phyloP scores from a whole-genome alignment of 2,888 invertebrate species.

The Trichogramma dendrolimi region DNA sequence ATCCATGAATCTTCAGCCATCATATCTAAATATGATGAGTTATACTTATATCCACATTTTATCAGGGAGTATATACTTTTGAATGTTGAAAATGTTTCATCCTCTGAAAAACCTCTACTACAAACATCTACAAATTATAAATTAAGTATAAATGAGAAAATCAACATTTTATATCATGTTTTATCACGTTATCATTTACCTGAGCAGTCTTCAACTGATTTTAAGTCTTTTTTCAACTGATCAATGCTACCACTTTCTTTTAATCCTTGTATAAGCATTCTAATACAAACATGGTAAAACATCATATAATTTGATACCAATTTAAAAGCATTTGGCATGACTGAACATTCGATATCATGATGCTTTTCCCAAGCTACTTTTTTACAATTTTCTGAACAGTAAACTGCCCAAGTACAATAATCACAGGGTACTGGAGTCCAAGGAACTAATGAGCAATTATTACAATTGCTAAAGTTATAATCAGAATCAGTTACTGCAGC shows the following conservation, averaged over 20 bases:
- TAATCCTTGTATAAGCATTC: constrained; percentile 2
- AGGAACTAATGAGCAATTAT: constrained; percentile 62
- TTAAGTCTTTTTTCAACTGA: constrained; percentile 6
- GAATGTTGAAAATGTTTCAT: constrained; percentile 6
- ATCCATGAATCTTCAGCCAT: not conserved
- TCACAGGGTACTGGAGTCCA: constrained; percentile 63
- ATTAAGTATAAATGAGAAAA: not conserved
- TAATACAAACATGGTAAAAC: constrained; percentile 2
- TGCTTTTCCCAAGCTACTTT: constrained; percentile 62
- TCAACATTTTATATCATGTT: not conserved
- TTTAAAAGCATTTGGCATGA: not conserved
- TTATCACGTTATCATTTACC: not conserved
- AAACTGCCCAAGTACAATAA: constrained; percentile 62
- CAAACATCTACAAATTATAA: constrained; percentile 1
- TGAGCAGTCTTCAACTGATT: constrained; percentile 1
- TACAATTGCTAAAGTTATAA: constrained; percentile 61
- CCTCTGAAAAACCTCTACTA: constrained; percentile 6
- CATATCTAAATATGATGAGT: not conserved
- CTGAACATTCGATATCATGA: constrained; percentile 71
- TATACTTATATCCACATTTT: not conserved
- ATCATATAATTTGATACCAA: too few species aligned
- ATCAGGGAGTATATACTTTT: constrained; percentile 7
- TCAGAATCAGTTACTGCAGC: constrained; percentile 58
- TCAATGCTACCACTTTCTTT: constrained; percentile 14
- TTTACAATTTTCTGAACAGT: constrained; percentile 65